phyloP scores from a whole-genome alignment of 2,113 vertebrate genomes.

The Isurus oxyrinchus region DNA sequence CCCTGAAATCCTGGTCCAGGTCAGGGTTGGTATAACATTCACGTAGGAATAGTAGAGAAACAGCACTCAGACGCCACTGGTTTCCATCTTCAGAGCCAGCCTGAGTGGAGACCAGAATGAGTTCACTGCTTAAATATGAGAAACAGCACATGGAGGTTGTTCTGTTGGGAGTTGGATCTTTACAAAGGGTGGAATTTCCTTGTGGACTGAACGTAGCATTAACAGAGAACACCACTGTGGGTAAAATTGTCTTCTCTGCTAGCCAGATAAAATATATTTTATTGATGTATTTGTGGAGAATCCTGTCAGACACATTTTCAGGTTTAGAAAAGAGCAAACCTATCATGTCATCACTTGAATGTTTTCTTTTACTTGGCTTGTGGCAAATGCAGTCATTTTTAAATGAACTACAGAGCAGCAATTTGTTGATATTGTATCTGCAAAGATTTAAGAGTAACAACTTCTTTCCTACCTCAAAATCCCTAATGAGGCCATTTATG shows the following conservation, averaged over 20 bases:
- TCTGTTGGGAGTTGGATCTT: not conserved
- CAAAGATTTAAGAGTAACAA: not conserved
- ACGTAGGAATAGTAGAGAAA: not conserved
- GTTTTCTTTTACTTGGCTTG: not conserved
- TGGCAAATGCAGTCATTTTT: not conserved
- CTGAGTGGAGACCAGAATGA: not conserved
- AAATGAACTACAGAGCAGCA: not conserved
- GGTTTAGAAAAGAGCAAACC: not conserved
- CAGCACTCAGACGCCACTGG: not conserved
- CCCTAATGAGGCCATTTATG: not conserved
- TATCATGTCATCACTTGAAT: not conserved
- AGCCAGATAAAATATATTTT: not conserved
- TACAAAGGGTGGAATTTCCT: not conserved
- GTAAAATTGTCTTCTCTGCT: not conserved
- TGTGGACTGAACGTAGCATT: not conserved
- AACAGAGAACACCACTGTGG: not conserved
- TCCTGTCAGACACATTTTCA: not conserved
- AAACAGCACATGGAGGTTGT: not conserved
- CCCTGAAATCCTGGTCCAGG: not conserved
- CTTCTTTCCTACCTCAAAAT: not conserved
- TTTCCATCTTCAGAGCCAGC: not conserved
- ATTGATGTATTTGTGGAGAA: not conserved
- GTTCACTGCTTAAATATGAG: not conserved
- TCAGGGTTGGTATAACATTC: not conserved
- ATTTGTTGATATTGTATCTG: not conserved